Evolutionary conservation across 2,797 vertebrate genomes (phyloP), one percentile per base, ranked within the genome.

Genomic region (Microcaecilia unicolor): DNA sequence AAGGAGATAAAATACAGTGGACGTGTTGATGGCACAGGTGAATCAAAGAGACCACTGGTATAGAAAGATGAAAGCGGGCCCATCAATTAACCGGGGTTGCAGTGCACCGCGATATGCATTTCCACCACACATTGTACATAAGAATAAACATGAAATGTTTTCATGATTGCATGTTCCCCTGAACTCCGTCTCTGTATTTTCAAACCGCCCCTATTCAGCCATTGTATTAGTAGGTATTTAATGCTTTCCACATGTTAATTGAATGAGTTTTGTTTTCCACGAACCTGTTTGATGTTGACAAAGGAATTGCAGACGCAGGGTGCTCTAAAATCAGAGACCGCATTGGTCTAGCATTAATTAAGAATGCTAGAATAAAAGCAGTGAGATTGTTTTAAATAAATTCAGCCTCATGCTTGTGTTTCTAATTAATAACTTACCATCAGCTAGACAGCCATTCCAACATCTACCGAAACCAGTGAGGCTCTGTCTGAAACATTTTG

Each of bases 211-310:
- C 56, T 70, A 65, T 71, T 82, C 59, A 83, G 83, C 73, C 82
- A 52, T 45, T 52, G 42, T 63, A 55, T 72, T 76, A 66, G 68
- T 76, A 59, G 74, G 67, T 67, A 74, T 52, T 72, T 77, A 59
- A 70, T 72, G 67, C 39, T 80, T 85, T 71, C 74, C 66, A 61
- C 62, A 78, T 83, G 58, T 60, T 80, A 83, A 84, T 86, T 72
- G 72, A 76, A 79, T 77, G 47, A 56, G 44, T 34, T 74, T 63
- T 83, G 42, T 61, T 72, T 71, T 74, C n/a, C 6, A 9, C 16
- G 13, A 55, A 51, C 24, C 31, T 34, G 54, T 88, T 90, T 92
- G 82, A 81, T 84, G 70, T 80, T 69, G 58, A 67, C n/a, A 48
- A 50, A 65, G 84, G 74, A 71, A 76, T 78, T 76, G 71, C 67